Percentiles rank a stretch among this genome's conserved stretches.
Conservation (phyloP, 1,140 invertebrate genomes). For the Pinna nobilis region DNA sequence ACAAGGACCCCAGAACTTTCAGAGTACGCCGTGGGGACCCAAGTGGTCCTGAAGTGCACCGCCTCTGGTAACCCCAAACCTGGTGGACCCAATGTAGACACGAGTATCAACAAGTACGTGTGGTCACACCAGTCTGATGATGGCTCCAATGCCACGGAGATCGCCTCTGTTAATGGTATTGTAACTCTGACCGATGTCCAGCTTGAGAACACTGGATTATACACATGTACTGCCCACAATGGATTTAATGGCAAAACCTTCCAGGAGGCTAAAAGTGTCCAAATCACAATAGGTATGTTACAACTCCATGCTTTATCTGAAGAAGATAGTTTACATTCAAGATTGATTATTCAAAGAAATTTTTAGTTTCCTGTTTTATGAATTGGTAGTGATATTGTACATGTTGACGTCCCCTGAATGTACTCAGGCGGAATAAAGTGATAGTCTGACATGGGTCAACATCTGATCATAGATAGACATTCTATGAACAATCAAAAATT, state of each 20-base stretch:
- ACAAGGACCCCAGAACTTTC: not conserved
- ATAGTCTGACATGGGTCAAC: too few relatives aligned
- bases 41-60: not conserved
- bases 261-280: too few relatives aligned
- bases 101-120: not conserved
- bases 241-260: conserved; percentile 4
- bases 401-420: too few relatives aligned
- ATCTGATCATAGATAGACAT: too few relatives aligned
- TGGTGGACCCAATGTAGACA: not conserved
- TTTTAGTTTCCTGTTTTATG: too few relatives aligned
- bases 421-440: too few relatives aligned
- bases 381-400: too few relatives aligned
- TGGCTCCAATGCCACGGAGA: not conserved
- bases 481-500: too few relatives aligned
- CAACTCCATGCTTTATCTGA: too few relatives aligned
- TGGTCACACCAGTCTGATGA: not conserved
- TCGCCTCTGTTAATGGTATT: not conserved
- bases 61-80: conserved; percentile 3
- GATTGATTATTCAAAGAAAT: too few relatives aligned
- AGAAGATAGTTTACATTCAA: too few relatives aligned
- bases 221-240: conserved; percentile 9
- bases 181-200: not conserved
- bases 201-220: not conserved
- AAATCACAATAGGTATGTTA: too few relatives aligned
- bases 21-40: not conserved